Evolutionary conservation across 2,888 invertebrate species (phyloP).

Genomic region (Glyphotaelius pellucidus): DNA sequence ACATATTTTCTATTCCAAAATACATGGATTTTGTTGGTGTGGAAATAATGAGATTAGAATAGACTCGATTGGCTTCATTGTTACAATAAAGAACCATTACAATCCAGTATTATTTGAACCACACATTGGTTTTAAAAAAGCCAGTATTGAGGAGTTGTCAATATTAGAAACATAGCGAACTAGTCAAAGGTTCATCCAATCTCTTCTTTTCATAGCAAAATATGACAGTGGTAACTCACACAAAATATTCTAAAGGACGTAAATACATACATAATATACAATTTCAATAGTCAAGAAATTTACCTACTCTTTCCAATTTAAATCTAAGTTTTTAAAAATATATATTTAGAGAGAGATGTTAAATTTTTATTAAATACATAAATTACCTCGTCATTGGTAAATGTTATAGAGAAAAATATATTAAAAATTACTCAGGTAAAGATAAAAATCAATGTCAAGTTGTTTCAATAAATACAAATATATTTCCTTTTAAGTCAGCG

Average conservation of each 20-base stretch:
- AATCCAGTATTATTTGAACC: neutral
- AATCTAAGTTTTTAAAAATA: slow-evolving; percentile 11
- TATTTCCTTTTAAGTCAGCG: slow-evolving; percentile 12
- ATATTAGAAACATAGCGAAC: neutral
- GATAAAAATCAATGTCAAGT: slow-evolving; percentile 26
- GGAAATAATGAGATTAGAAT: neutral
- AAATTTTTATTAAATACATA: slow-evolving; percentile 39
- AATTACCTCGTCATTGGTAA: slow-evolving; percentile 37
- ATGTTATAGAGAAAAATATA: slow-evolving; percentile 27
- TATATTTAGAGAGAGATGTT: slow-evolving; percentile 45
- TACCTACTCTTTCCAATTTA: neutral
- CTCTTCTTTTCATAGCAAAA: neutral
- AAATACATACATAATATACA: neutral
- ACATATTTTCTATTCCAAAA: neutral
- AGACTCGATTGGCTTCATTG: neutral
- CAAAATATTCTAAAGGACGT: slow-evolving; percentile 9
- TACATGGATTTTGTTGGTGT: neutral
- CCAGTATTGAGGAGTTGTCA: neutral
- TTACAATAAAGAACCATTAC: neutral
- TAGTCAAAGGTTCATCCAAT: neutral
- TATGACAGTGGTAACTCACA: neutral
- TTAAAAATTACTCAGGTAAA: slow-evolving; percentile 46
- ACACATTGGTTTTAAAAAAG: neutral
- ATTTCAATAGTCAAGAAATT: neutral
- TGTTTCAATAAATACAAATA: slow-evolving; percentile 29